A percentile compares a stretch with the other conserved stretches of the same genome.
Conservation (phyloP, 35 echinoderm and acorn worm species). For the Heliocidaris erythrogramma region DNA sequence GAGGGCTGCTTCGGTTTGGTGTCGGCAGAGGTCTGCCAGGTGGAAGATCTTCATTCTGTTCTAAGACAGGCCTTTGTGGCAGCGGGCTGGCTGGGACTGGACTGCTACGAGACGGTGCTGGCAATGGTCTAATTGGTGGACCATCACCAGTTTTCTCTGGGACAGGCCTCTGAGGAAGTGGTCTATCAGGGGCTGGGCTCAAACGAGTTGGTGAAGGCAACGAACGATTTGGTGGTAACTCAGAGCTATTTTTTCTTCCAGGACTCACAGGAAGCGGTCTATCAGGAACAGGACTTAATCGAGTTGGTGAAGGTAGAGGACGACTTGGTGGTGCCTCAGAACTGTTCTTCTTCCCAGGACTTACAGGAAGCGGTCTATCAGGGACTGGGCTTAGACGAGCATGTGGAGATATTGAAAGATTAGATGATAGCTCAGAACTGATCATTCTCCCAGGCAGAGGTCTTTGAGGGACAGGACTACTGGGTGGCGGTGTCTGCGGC, state of each 20-base stretch:
- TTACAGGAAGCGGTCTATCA: not conserved
- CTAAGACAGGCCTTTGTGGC: not conserved
- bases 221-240: not conserved
- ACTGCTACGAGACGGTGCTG: not conserved
- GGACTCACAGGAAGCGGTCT: not conserved
- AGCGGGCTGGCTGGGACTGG: not conserved
- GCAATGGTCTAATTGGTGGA: not conserved
- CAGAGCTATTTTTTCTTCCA: not conserved
- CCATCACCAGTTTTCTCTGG: not conserved
- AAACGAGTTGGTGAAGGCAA: constrained; percentile 26
- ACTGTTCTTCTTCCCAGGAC: not conserved
- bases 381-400: constrained; percentile 12
- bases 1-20: not conserved
- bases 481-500: not conserved
- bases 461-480: not conserved
- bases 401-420: constrained; percentile 2
- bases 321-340: not conserved
- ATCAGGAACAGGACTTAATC: constrained; percentile 8
- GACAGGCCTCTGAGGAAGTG: constrained; percentile 39
- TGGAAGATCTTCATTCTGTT: not conserved
- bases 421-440: not conserved
- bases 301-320: constrained; percentile 19
- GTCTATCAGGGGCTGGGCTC: constrained; percentile 1
- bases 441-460: not conserved
- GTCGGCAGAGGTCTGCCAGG: not conserved